Evolutionary conservation across 2,797 vertebrate genomes (phyloP), one percentile per base, ranked within the genome.

Genomic region (Micromesistius poutassou): DNA sequence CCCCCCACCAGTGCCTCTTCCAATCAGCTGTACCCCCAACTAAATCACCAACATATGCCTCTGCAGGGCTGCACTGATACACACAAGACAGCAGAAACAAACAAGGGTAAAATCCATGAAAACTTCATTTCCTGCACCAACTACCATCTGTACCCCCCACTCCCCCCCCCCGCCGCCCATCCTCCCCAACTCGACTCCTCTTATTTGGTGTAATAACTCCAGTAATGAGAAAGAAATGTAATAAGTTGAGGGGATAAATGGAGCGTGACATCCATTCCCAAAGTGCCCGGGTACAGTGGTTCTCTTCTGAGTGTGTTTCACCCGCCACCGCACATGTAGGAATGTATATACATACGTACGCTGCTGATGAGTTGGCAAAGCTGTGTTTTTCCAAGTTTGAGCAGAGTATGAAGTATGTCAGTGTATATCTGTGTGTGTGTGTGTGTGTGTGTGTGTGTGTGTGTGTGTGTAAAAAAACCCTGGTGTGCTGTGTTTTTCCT

Each of bases 61-160:
- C 19, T 40, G 14, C 5, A 72, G 55, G 42, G 73, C 30, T 50
- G 68, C 25, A 66, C 73, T 30, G 78, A 66, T 10, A 79, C 72
- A 83, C 68, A 72, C 66, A 76, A 42, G 19, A 31, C 77, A 40
- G 62, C 30, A 75, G 30, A 5, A 71, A 77, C 78, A 81, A 76
- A 71, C 76, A 74, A 72, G 68, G 74, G 76, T 74, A 80, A 75
- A 84, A 84, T 76, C 73, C 84, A 84, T 76, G 73, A 85, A 87
- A 87, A 87, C 72, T 71, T 87, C 4, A 87, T 88, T 89, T 89
- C 82, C 85, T 87, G 85, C 87, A 78, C 73, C 79, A 78, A 81
- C 14, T 42, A 12, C 40, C 40, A 12, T 13, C 40, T 1, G 40
- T 16, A 2, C 10, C 38, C 13, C 9, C 10, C 40, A 12, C 9